Evolutionary conservation across 2,113 vertebrate species (phyloP).

Genomic region (Prunella himalayana): DNA sequence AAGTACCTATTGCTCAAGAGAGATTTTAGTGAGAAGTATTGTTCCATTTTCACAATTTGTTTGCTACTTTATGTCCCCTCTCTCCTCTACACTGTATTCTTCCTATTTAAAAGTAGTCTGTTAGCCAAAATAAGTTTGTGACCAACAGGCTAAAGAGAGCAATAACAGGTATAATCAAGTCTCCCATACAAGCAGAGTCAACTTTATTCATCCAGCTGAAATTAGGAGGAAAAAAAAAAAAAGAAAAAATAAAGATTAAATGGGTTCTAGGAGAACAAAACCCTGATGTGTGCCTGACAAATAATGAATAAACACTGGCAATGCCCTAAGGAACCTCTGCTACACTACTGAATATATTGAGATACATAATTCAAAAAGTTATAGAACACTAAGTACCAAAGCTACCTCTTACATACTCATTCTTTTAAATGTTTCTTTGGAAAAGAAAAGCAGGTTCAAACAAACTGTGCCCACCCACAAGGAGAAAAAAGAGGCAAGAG

Average conservation of each 20-base stretch:
- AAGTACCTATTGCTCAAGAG: not conserved
- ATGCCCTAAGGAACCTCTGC: not conserved
- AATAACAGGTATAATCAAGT: not conserved
- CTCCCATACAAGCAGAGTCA: not conserved
- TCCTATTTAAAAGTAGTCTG: not conserved
- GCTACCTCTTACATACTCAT: not conserved
- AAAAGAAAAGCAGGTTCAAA: not conserved
- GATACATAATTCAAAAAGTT: not conserved
- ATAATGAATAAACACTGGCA: not conserved
- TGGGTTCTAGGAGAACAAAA: not conserved
- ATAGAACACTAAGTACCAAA: not conserved
- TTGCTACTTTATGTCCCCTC: not conserved
- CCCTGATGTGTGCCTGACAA: not conserved
- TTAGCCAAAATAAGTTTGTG: not conserved
- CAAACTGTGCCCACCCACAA: constrained; percentile 41
- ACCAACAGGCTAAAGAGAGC: not conserved
- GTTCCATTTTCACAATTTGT: not conserved
- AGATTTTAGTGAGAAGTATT: not conserved
- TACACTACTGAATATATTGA: not conserved
- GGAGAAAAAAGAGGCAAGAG: constrained; percentile 9
- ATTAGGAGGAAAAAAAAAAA: not conserved
- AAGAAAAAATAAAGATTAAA: not conserved
- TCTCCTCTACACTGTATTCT: not conserved
- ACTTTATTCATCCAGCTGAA: not conserved
- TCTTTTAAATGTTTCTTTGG: not conserved